A percentile compares a stretch with the other conserved stretches of the same genome.
Evolutionary conservation across 2,888 invertebrate species (phyloP).

Genomic region (Caenorhabditis sulstoni): DNA sequence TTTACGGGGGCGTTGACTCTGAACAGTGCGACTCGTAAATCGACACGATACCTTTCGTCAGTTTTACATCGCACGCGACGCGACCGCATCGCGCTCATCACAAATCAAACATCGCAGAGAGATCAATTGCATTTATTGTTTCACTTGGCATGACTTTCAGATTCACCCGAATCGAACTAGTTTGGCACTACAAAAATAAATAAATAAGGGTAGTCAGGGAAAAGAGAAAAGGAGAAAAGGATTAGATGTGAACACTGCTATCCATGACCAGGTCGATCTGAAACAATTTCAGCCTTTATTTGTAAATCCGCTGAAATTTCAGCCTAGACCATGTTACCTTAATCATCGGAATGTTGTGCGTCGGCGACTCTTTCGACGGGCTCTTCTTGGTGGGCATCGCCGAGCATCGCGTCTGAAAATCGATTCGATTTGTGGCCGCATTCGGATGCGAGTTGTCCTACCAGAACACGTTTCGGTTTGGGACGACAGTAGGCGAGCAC

Average conservation of each 20-base stretch:
- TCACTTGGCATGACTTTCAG: too few relatives aligned
- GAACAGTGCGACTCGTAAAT: too few relatives aligned
- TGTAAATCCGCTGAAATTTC: too few relatives aligned
- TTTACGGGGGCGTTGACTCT: too few relatives aligned
- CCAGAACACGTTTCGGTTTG: constrained; percentile 38
- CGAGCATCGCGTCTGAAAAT: constrained; percentile 51
- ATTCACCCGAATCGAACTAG: too few relatives aligned
- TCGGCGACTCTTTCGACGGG: constrained; percentile 55
- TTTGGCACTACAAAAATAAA: constrained; percentile 7
- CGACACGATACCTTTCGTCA: too few relatives aligned
- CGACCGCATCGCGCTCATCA: too few relatives aligned
- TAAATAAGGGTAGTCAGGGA: not conserved
- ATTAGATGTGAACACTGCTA: constrained; percentile 59
- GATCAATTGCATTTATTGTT: too few relatives aligned
- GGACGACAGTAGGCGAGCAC: constrained; percentile 64
- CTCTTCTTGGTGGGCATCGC: constrained; percentile 38
- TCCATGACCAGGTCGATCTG: constrained; percentile 44
- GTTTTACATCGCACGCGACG: too few relatives aligned
- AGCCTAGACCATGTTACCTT: too few relatives aligned
- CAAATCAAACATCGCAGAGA: too few relatives aligned
- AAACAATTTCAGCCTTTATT: constrained; percentile 1
- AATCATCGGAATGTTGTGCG: constrained; percentile 52
- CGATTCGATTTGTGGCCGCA: not conserved
- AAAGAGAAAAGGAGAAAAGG: constrained; percentile 1
- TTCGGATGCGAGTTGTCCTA: constrained; percentile 6